These are phyloP conservation scores for Tragelaphus oryx DNA, from an alignment of 2,797 vertebrate species.

Conservation along the genomic window DNA sequence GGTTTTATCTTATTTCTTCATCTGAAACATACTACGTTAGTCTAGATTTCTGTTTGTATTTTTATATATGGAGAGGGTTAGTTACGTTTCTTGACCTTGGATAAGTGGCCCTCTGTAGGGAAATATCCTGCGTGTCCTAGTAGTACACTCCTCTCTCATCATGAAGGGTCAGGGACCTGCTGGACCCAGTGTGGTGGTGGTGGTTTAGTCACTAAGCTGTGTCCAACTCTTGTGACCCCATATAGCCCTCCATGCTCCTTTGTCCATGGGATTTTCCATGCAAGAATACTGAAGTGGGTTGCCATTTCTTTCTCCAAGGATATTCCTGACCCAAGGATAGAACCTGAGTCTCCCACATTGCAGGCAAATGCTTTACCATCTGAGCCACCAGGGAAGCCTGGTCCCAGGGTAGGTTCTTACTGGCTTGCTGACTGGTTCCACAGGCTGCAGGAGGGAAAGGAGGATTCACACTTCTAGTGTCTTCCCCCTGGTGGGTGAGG, in stretches of 20 bases:
- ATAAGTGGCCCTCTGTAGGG: not conserved
- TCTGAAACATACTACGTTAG: not conserved
- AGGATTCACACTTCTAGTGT: not conserved
- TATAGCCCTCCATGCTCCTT: not conserved
- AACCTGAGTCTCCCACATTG: not conserved
- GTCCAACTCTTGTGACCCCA: not conserved
- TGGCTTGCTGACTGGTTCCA: not conserved
- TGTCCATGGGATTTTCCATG: not conserved
- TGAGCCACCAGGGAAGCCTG: not conserved
- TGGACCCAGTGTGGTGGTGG: not conserved
- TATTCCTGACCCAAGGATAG: not conserved
- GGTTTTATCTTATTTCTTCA: not conserved
- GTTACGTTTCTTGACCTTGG: not conserved
- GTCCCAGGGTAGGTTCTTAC: not conserved
- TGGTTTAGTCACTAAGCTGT: not conserved
- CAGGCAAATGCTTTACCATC: not conserved
- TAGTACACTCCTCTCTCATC: not conserved
- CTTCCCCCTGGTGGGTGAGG: not conserved
- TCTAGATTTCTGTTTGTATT: not conserved
- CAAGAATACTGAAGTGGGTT: not conserved
- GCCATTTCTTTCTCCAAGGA: not conserved
- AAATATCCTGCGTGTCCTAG: not conserved
- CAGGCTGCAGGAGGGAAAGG: not conserved
- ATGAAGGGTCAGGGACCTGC: not conserved
- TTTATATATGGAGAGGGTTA: not conserved